These are phyloP conservation scores for Parapsyche elsis DNA, from an alignment of 1,140 invertebrate genomes.

Conservation along the genomic window DNA sequence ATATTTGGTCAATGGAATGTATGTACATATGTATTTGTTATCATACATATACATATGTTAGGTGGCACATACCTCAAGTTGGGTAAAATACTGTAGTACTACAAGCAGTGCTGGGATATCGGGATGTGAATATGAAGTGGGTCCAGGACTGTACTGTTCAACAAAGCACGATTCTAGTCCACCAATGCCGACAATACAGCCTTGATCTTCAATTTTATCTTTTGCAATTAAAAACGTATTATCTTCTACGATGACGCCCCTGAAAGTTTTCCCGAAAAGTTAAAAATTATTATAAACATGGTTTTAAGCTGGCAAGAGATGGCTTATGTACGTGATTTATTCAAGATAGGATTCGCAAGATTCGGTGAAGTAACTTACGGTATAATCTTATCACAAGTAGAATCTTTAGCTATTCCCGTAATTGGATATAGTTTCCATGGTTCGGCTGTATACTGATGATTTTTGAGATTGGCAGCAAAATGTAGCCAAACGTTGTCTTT, in stretches of 20 bases:
- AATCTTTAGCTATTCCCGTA: too few species aligned
- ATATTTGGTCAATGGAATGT: neutral
- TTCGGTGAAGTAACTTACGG: too few species aligned
- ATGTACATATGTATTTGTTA: neutral
- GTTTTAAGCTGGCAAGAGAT: too few species aligned
- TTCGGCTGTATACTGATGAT: constrained; percentile 63
- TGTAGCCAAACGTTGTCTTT: constrained; percentile 75
- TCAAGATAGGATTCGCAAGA: too few species aligned
- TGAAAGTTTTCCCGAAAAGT: neutral
- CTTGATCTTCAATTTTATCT: constrained; percentile 55
- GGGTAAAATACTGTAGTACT: constrained; percentile 86
- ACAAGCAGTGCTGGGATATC: constrained; percentile 81
- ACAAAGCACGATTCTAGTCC: constrained; percentile 85
- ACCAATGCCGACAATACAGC: constrained; percentile 82
- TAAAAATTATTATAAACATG: too few species aligned
- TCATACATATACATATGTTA: neutral
- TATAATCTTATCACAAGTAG: too few species aligned
- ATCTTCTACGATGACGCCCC: constrained; percentile 10
- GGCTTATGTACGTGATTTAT: too few species aligned
- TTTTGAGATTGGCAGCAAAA: constrained; percentile 77
- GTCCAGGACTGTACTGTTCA: constrained; percentile 73
- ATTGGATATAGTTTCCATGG: constrained; percentile 66
- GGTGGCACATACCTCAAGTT: constrained; percentile 77
- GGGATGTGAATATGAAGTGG: constrained; percentile 72
- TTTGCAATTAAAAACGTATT: neutral